Percentiles rank a stretch among this genome's conserved stretches.
These are phyloP conservation scores for Hypena proboscidalis DNA, from an alignment of 2,888 invertebrate species.

Conservation along the genomic window DNA sequence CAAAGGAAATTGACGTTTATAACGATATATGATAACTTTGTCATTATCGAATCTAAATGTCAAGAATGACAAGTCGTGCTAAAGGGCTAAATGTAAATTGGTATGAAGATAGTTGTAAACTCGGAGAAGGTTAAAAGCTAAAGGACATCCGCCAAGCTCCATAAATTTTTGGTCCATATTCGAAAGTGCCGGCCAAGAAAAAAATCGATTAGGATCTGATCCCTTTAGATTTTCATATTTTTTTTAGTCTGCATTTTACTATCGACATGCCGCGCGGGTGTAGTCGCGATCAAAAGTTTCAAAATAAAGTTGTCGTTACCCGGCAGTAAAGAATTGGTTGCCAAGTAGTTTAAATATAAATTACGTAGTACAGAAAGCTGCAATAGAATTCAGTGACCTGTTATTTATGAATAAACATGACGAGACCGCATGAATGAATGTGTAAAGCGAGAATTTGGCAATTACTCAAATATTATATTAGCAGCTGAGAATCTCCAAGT, in stretches of 20 bases:
- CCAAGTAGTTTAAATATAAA: slow-evolving; percentile 15
- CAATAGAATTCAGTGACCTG: slow-evolving; percentile 1
- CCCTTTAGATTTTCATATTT: too few species aligned
- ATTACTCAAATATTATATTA: slow-evolving; percentile 17
- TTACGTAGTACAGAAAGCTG: slow-evolving; percentile 1
- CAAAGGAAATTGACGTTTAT: neutral
- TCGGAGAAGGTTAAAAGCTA: too few species aligned
- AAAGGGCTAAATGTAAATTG: too few species aligned
- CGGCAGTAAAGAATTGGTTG: slow-evolving; percentile 7
- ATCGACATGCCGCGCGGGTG: too few species aligned
- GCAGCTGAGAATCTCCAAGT: slow-evolving; percentile 8
- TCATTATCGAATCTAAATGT: too few species aligned
- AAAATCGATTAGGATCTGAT: too few species aligned
- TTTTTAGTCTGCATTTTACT: too few species aligned
- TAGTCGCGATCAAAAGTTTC: neutral
- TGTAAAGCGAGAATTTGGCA: slow-evolving; percentile 27
- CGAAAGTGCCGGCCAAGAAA: too few species aligned
- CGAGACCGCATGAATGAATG: slow-evolving; percentile 37
- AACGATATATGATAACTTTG: neutral
- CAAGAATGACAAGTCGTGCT: too few species aligned
- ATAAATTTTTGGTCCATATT: too few species aligned
- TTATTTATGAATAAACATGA: slow-evolving; percentile 40
- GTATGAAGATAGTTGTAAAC: too few species aligned
- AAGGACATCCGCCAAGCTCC: too few species aligned
- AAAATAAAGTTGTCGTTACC: slow-evolving; percentile 7